Base-by-base conservation (phyloP, 2,797 vertebrate genomes). In the Limnodromus scolopaceus region DNA sequence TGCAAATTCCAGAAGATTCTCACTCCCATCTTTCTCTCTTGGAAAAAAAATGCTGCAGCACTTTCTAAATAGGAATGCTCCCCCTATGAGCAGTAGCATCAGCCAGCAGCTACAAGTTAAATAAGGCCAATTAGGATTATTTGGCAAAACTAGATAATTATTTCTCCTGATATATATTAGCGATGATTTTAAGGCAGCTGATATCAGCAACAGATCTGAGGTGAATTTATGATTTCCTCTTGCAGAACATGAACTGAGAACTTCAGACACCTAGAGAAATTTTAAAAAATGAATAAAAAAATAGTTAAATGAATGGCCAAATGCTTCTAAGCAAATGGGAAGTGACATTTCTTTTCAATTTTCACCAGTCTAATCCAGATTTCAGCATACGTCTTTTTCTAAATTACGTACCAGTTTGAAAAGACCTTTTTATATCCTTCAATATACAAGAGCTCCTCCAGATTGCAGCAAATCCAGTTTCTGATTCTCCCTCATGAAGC, bases 1-100 rank as follows among this genome's bases (percentile, higher is more conserved):
- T n/a, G 30, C 48, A 85, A 93, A 85, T 70, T 89, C 49, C 53
- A 53, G 24, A 87, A 80, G 24, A 69, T 43, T 87, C 61, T 71
- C 61, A 63, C 51, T 61, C 32, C 22, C 16, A 57, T 58, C 4
- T 43, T 76, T 55, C 36, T 65, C 30, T 41, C 43, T 14, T 9
- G 22, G 54, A 34, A 54, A 74, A 63, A 77, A 63, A 39, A 36
- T 1, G 13, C 32, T 61, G 61, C 61, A 71, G 45, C 32, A 30
- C 34, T 71, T 95, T 72, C 43, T 63, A 78, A 65, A 81, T 5
- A 84, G 38, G 16, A 85, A 61, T 20, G 17, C 7, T 69, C 16
- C 34, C 23, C 3, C 27, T 43, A 19, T 2, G 12, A 92, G 12
- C 53, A 58, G 22, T 15, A 57, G 7, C 15, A 63, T 54, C 84